Conservation (phyloP, 1,140 invertebrate species). For the Branchinecta lindahli region DNA sequence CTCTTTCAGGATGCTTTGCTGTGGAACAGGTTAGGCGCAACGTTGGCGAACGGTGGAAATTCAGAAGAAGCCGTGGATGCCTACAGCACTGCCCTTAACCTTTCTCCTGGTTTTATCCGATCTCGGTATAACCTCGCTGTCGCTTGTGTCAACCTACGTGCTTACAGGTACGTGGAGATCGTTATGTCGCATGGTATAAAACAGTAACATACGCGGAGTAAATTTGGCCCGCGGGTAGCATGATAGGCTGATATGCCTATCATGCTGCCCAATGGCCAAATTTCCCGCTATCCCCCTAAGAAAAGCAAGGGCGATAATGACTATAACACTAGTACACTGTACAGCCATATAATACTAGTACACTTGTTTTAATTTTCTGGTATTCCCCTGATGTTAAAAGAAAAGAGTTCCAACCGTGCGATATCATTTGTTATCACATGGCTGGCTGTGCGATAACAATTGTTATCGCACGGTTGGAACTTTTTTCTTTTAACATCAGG, state of each 20-base stretch:
- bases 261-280: neutral
- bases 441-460: no score
- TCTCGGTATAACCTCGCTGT: constrained; percentile 96
- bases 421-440: no score
- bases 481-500: no score
- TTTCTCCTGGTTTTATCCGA: constrained; percentile 88
- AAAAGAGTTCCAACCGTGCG: no score
- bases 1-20: constrained; percentile 61
- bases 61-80: constrained; percentile 92
- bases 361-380: no score
- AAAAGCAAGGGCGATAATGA: no score
- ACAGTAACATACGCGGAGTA: neutral
- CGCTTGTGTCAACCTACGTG: constrained; percentile 88
- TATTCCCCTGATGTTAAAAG: no score
- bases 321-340: no score
- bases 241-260: constrained; percentile 14
- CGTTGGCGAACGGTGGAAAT: constrained; percentile 82
- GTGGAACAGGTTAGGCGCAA: constrained; percentile 95
- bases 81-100: constrained; percentile 74
- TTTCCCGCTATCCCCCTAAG: no score
- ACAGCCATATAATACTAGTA: no score
- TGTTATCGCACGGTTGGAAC: no score
- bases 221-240: neutral
- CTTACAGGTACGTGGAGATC: constrained; percentile 51
- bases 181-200: constrained; percentile 12